Evolutionary conservation across 2,888 invertebrate species (phyloP), one percentile per base, ranked within the genome.

Genomic region (Axea sp.): DNA sequence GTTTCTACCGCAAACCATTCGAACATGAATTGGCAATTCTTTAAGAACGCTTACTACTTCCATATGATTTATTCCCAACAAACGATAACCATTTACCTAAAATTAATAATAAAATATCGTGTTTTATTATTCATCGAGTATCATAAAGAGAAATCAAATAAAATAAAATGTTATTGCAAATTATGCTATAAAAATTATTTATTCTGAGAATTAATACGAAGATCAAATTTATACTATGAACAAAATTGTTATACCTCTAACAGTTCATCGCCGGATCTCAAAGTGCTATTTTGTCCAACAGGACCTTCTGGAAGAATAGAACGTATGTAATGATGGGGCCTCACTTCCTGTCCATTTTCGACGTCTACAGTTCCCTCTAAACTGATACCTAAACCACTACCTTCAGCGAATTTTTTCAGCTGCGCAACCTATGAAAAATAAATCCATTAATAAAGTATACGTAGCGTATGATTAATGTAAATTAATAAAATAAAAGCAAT

Each of bases 341-440:
- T 91, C 33, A 98, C 96, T 89, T 99, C 99, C 62, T 95, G 92
- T 0, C 99, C 99, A 80, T 96, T 95, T 89, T 99, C 98, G 53
- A 99, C 98, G 87, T 99, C 99, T 30, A 98, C 99, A 0, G 99
- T 99, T 49, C 99, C 99, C 88, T 99, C 98, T 74, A 99, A 90
- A 45, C 97, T 98, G 81, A 99, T 98, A 24, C 99, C 99, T 55
- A 99, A 91, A 1, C 99, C 99, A 39, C 93, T 93, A 33, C 96
- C 96, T 82, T 94, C 93, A 82, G 93, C 94, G 82, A 97, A 92
- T 90, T 98, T 98, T 82, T 93, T 93, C 78, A 98, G 90, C 89
- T 98, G 97, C 67, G 97, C 96, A 77, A 98, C 94, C 95, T 96
- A 19, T 28, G 12, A 45, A 12, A 12, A 30, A 12, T 47, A n/a